These are phyloP conservation scores for Sebastes elongatus DNA, from an alignment of 2,797 vertebrate genomes.

Conservation along the genomic window DNA sequence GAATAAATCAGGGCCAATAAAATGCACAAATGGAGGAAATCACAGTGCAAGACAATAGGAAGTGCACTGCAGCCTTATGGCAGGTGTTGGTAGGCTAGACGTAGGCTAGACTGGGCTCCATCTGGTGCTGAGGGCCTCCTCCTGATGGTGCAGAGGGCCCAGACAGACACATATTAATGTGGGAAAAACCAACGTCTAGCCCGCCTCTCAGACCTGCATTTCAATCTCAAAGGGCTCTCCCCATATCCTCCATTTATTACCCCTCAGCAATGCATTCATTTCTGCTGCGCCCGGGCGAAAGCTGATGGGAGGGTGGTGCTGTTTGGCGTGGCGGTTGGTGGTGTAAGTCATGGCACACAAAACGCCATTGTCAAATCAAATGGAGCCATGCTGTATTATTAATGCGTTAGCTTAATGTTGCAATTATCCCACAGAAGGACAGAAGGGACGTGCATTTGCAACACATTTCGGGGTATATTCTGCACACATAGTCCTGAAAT, in stretches of 20 bases:
- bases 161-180: constrained; percentile 88
- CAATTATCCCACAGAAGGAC: background rate
- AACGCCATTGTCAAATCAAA: constrained; percentile 13
- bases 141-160: constrained; percentile 75
- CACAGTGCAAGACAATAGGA: constrained; percentile 74
- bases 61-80: constrained; percentile 64
- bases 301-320: constrained; percentile 36
- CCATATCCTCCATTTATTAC: constrained; percentile 80
- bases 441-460: background rate
- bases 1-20: constrained; percentile 32
- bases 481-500: background rate
- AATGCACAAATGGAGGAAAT: constrained; percentile 43
- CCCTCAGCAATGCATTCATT: constrained; percentile 75
- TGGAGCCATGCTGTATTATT: constrained; percentile 18
- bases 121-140: constrained; percentile 82
- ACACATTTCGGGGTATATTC: background rate
- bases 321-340: background rate
- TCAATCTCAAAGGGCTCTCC: constrained; percentile 81
- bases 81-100: constrained; percentile 80
- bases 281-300: constrained; percentile 45
- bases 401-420: constrained; percentile 8
- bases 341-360: background rate
- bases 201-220: constrained; percentile 79
- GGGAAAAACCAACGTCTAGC: constrained; percentile 80
- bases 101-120: constrained; percentile 83